These are phyloP conservation scores for Lithosia quadra DNA, from an alignment of 2,888 invertebrate genomes.

Conservation along the genomic window DNA sequence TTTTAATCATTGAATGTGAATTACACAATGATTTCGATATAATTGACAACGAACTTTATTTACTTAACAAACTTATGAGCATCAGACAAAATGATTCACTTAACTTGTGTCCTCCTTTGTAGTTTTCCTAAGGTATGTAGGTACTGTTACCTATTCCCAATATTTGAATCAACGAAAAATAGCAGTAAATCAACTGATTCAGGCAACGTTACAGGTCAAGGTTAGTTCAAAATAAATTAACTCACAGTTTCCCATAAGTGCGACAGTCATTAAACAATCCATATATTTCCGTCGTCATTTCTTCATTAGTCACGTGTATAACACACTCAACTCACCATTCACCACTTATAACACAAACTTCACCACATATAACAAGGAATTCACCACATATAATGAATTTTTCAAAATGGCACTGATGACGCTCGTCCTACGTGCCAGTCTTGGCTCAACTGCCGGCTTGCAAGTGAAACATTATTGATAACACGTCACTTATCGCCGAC, in stretches of 20 bases:
- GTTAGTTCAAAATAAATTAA: conserved; percentile 30
- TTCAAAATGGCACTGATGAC: conserved; percentile 37
- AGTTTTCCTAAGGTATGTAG: neutral
- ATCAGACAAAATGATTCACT: neutral
- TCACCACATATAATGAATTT: conserved; percentile 23
- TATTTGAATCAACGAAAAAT: neutral
- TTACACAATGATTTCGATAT: neutral
- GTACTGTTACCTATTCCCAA: too few species aligned
- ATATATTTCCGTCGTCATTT: conserved; percentile 71
- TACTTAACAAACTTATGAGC: neutral
- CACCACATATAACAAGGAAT: conserved; percentile 50
- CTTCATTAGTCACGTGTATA: conserved; percentile 73
- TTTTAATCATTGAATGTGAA: neutral
- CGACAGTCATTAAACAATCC: conserved; percentile 71
- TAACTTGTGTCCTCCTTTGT: neutral
- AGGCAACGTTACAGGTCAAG: neutral
- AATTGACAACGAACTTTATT: neutral
- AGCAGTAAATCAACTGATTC: neutral
- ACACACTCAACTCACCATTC: conserved; percentile 48
- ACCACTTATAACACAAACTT: conserved; percentile 44
- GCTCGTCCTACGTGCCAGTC: conserved; percentile 67
- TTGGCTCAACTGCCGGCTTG: conserved; percentile 73
- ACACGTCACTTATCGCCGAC: conserved; percentile 77
- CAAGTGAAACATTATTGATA: conserved; percentile 80
- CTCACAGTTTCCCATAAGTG: conserved; percentile 85